A percentile compares a stretch with the other conserved stretches of the same genome.
Conservation (phyloP, 2,797 vertebrate species). For the Pseudopleuronectes americanus region DNA sequence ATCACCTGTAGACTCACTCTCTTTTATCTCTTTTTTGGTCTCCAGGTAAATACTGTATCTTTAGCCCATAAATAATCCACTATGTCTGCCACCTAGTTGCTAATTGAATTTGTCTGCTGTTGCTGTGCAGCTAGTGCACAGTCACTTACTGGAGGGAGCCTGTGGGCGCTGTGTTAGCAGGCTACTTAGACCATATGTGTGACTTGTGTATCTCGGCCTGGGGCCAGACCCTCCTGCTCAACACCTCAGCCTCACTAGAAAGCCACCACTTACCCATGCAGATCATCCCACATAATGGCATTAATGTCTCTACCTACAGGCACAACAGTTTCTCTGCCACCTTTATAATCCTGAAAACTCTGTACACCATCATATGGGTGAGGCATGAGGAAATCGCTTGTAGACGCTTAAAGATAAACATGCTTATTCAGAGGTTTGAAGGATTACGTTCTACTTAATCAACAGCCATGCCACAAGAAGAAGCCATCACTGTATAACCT, state of each 20-base stretch:
- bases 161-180: neutral
- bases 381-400: slow-evolving; percentile 19
- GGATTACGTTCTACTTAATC: slow-evolving; percentile 39
- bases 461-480: slow-evolving; percentile 1
- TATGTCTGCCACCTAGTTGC: neutral
- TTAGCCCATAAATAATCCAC: neutral
- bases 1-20: neutral
- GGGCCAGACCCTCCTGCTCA: slow-evolving; percentile 4
- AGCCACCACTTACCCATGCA: slow-evolving; percentile 51
- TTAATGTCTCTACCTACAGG: slow-evolving; percentile 45
- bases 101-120: neutral
- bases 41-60: neutral
- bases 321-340: slow-evolving; percentile 31
- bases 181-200: neutral
- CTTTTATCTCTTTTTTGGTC: no score
- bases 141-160: neutral
- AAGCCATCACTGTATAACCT: slow-evolving; percentile 17
- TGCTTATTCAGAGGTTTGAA: slow-evolving; percentile 30
- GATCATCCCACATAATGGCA: slow-evolving; percentile 54
- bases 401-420: slow-evolving; percentile 38
- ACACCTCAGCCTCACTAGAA: slow-evolving; percentile 20
- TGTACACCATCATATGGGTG: slow-evolving; percentile 2
- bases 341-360: slow-evolving; percentile 41
- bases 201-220: neutral
- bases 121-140: neutral